Base-by-base conservation (phyloP, 1,140 invertebrate species). In the Doryteuthis pealeii region DNA sequence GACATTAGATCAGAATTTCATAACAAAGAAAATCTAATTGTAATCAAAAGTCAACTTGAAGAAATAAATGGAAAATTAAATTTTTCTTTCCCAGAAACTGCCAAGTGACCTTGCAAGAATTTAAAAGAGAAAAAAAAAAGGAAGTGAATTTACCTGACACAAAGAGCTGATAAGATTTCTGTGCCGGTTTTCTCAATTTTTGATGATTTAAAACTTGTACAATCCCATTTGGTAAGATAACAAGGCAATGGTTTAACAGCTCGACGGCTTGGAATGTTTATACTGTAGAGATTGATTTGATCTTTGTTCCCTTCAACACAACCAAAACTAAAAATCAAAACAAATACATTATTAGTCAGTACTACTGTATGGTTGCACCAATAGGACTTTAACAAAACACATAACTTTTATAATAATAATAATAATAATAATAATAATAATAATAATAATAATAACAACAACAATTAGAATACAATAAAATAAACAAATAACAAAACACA, bases 151-250 rank as follows among this genome's bases (percentile, higher is more conserved):
- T 74, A 89, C 89, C 89, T 89, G 10, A 98, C 93, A 18, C 95
- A 93, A 73, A 98, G 87, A 15, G 95, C 93, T 1, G 95, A 94
- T 4, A 96, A 84, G 72, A 93, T 92, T 85, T 96, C 94, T 89
- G 78, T 81, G 10, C 88, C 87, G 49, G 85, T 78, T 32, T 76
- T 80, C 35, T 83, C 77, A 22, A 86, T 77, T 71, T 84, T 83
- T 70, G 86, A 83, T 15, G 84, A 76, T 33, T 71, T 79, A 74
- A 83, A 89, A 33, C 78, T 83, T 71, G 78, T 80, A 10, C 83
- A 80, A 79, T 89, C 84, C 89, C 89, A 90, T 79, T 88, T 85
- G 15, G 85, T 82, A 15, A 90, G 75, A 76, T 87, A 89, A 72
- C 86, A 88, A 0, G 81, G 80, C 31, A 75, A 70, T n/a, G 85